Evolutionary conservation across 2,888 invertebrate species (phyloP), one percentile per base, ranked within the genome.

Genomic region (Lepas anatifera): DNA sequence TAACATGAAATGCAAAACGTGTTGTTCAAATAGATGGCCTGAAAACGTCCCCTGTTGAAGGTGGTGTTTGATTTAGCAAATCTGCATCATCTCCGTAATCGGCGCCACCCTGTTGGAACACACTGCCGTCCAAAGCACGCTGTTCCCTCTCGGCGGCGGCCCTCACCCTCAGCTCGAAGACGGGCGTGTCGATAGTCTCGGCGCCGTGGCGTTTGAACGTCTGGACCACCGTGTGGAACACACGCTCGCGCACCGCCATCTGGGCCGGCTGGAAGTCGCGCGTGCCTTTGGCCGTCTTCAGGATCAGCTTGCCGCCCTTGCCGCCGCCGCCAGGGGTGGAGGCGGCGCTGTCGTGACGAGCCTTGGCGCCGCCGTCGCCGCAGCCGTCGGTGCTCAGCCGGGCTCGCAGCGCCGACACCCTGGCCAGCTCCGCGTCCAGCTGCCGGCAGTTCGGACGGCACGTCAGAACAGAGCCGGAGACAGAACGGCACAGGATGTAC

Each of bases 141-240:
- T n/a, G n/a, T n/a, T n/a, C n/a, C n/a, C n/a, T n/a, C n/a, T n/a
- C n/a, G n/a, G n/a, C n/a, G n/a, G n/a, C n/a, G n/a, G n/a, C n/a
- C 11, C 50, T 29, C 79, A 93, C 95, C 86, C 93, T 97, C 25
- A 97, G 82, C 81, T 98, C 98, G 84, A 98, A 97, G 27, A 98
- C 92, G 63, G 98, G 98, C 35, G 98, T 98, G 78, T 99, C 99
- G 78, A 99, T 96, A 29, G 95, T 93, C 78, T 95, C 95, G 27
- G 96, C 99, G 50, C 99, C 99, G 78, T 99, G 98, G 74, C 89
- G 89, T 79, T 97, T 66, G 39, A 66, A 66, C 66, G 39, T 41
- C 37, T 66, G 25, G 16, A 41, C 27, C 25, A 66, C 27, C 6
- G 39, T 39, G 37, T 37, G 6, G 39, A 66, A 66, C 35, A 74